These are phyloP conservation scores for Rhabditoides inermis DNA, from an alignment of 2,888 invertebrate species.

Conservation along the genomic window DNA sequence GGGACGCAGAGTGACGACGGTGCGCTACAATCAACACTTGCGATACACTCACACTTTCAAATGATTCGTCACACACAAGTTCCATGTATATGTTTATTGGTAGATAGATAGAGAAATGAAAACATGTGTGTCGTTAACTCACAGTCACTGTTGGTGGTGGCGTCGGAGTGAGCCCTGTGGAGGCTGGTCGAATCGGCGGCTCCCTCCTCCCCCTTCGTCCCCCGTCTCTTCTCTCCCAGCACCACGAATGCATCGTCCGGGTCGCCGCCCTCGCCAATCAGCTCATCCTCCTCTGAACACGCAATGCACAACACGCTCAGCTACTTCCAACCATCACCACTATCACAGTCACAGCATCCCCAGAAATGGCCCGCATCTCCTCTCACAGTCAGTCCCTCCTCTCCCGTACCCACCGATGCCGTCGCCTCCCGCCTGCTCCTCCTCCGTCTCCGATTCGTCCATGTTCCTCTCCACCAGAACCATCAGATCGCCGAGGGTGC, in stretches of 20 bases:
- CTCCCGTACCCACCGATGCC: conserved; percentile 2
- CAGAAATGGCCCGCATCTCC: background rate
- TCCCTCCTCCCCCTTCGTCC: too few species aligned
- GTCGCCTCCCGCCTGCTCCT: conserved; percentile 1
- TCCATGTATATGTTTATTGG: too few species aligned
- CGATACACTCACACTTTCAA: too few species aligned
- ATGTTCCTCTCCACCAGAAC: conserved; percentile 43
- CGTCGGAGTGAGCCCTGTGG: too few species aligned
- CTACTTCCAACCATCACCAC: background rate
- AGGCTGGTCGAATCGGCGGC: too few species aligned
- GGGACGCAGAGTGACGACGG: too few species aligned
- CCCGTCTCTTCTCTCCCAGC: conserved; percentile 4
- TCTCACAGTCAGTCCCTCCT: background rate
- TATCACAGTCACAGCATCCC: background rate
- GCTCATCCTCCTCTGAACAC: conserved; percentile 7
- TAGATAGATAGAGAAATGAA: too few species aligned
- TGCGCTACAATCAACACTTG: too few species aligned
- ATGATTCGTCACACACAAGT: too few species aligned
- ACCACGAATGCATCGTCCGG: conserved; percentile 15
- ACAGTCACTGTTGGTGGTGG: too few species aligned
- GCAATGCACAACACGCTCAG: too few species aligned
- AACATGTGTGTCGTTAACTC: too few species aligned
- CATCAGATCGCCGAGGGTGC: conserved; percentile 42
- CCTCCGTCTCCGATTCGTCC: conserved; percentile 13
- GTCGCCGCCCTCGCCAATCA: conserved; percentile 11